Percentiles rank a stretch among this genome's conserved stretches.
Evolutionary conservation across 2,113 vertebrate genomes (phyloP).

Genomic region (Pluvialis apricaria): DNA sequence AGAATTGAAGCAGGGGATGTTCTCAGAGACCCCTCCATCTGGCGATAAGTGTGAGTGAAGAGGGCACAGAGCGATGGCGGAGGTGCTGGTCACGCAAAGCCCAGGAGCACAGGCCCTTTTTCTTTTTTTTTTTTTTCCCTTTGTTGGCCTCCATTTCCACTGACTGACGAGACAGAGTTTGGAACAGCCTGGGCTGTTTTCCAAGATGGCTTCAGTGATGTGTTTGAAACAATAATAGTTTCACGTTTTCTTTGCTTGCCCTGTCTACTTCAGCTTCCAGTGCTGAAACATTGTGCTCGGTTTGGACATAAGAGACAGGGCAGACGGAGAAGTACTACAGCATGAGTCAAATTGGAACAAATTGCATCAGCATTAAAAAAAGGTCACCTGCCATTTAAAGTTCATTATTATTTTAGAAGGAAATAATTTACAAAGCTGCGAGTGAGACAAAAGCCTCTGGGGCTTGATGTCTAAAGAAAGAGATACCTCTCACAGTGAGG

Average conservation of each 20-base stretch:
- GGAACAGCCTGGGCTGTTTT: neutral
- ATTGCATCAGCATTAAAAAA: neutral
- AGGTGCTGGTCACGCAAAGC: neutral
- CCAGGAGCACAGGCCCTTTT: neutral
- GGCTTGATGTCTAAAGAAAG: neutral
- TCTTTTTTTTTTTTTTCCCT: neutral
- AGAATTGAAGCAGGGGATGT: neutral
- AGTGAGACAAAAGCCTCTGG: neutral
- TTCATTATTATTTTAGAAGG: neutral
- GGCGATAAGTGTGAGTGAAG: neutral
- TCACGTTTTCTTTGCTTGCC: neutral
- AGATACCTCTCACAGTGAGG: neutral
- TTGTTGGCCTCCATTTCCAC: neutral
- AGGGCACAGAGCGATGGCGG: neutral
- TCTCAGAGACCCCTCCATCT: neutral
- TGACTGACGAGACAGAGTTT: neutral
- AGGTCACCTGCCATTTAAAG: neutral
- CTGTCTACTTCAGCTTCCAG: neutral
- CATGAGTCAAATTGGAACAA: neutral
- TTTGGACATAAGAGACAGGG: neutral
- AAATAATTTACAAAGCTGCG: neutral
- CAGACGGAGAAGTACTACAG: neutral
- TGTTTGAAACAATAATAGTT: neutral
- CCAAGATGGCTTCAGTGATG: neutral
- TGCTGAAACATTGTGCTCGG: neutral